phyloP scores from a whole-genome alignment of 2,797 vertebrate genomes.

The Microctenopoma steveboyesi region DNA sequence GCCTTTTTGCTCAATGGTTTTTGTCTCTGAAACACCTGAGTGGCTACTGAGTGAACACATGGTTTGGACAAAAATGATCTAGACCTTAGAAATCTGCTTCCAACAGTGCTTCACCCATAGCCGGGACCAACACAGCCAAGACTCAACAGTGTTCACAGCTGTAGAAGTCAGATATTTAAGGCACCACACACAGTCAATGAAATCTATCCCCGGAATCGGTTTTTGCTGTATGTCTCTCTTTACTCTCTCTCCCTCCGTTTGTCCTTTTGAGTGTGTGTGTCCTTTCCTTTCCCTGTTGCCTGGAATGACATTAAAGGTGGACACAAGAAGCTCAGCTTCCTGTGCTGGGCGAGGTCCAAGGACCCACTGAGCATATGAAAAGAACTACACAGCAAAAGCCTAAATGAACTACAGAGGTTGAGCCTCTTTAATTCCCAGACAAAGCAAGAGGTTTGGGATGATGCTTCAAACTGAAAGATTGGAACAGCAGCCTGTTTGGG shows the following conservation, averaged over 20 bases:
- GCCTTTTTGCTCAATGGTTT: too few relatives aligned
- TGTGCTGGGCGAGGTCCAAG: slow-evolving; percentile 67
- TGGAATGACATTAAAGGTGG: slow-evolving; percentile 72
- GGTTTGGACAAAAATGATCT: slow-evolving; percentile 13
- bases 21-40: slow-evolving; percentile 1
- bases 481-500: slow-evolving; percentile 23
- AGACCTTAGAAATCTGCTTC: slow-evolving; percentile 24
- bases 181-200: slow-evolving; percentile 45
- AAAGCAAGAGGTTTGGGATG: slow-evolving; percentile 53
- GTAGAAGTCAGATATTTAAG: slow-evolving; percentile 53
- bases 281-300: slow-evolving; percentile 52
- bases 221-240: slow-evolving; percentile 15
- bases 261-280: slow-evolving; percentile 9
- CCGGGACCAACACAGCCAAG: slow-evolving; percentile 15
- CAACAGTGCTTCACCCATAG: slow-evolving; percentile 23
- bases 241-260: slow-evolving; percentile 10
- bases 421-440: slow-evolving; percentile 52
- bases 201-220: slow-evolving; percentile 47
- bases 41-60: slow-evolving; percentile 38
- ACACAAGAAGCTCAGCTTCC: slow-evolving; percentile 69
- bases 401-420: slow-evolving; percentile 53
- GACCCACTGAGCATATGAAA: slow-evolving; percentile 67
- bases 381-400: slow-evolving; percentile 53
- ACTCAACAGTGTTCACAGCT: slow-evolving; percentile 44
- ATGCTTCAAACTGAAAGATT: slow-evolving; percentile 31